phyloP scores from a whole-genome alignment of 37 sponge, comb jelly and placozoan species.

The Amphimedon queenslandica region DNA sequence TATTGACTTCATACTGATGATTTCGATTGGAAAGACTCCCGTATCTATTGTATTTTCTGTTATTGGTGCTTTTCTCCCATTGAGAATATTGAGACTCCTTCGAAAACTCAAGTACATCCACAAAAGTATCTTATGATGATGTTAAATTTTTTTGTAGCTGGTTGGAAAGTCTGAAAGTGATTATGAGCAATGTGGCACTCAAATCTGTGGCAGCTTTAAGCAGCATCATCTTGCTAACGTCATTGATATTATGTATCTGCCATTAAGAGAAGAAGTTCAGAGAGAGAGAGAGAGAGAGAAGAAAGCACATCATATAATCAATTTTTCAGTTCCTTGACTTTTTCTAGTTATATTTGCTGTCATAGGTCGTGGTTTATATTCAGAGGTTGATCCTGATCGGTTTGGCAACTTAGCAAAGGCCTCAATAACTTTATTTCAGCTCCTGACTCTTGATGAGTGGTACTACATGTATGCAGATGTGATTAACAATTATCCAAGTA shows the following conservation, averaged over 20 bases:
- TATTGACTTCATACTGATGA: not conserved
- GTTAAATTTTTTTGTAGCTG: slow-evolving; percentile 21
- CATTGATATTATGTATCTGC: slow-evolving; percentile 69
- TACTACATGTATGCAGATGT: slow-evolving; percentile 70
- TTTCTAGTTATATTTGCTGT: slow-evolving; percentile 76
- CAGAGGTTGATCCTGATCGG: slow-evolving; percentile 58
- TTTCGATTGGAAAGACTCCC: not conserved
- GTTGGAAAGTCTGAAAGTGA: slow-evolving; percentile 81
- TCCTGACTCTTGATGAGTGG: slow-evolving; percentile 94
- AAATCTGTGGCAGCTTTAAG: slow-evolving; percentile 82
- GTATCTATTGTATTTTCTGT: not conserved
- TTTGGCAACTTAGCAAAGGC: slow-evolving; percentile 85
- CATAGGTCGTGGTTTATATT: slow-evolving; percentile 83
- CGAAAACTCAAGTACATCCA: no score
- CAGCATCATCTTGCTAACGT: slow-evolving; percentile 71
- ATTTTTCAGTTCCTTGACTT: not conserved
- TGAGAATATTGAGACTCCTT: not conserved
- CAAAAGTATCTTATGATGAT: no score
- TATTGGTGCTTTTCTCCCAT: not conserved
- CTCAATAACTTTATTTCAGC: slow-evolving; percentile 79
- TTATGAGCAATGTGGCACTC: slow-evolving; percentile 65
- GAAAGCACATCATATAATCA: not conserved
- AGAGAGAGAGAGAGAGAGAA: not conserved
- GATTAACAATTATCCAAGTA: slow-evolving; percentile 34
- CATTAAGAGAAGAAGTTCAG: not conserved